These are phyloP conservation scores for Therioaphis trifolii DNA, from an alignment of 2,888 invertebrate genomes.

Conservation along the genomic window DNA sequence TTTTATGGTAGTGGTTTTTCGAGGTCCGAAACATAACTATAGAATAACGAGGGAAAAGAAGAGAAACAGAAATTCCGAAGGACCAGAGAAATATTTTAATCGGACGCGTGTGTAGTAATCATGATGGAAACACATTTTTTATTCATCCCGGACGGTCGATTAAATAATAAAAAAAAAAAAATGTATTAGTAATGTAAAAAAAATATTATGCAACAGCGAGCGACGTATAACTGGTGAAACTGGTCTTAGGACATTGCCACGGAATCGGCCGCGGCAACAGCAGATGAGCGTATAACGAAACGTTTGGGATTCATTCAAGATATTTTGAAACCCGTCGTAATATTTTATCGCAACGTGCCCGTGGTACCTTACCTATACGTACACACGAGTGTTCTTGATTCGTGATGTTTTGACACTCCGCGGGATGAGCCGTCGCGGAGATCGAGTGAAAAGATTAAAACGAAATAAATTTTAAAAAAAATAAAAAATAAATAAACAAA, in stretches of 20 bases:
- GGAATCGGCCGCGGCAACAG: no score
- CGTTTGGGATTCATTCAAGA: conserved; percentile 13
- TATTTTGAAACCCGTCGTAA: neutral
- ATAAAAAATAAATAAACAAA: no score
- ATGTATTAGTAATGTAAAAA: neutral
- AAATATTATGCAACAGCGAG: neutral
- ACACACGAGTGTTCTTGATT: neutral
- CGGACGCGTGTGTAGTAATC: neutral
- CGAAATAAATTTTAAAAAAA: neutral
- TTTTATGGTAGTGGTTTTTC: no score
- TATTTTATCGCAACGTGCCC: neutral
- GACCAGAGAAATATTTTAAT: neutral
- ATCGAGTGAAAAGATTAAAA: conserved; percentile 13
- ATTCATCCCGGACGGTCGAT: no score
- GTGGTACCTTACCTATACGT: neutral
- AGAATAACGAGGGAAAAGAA: neutral
- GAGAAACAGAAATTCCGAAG: conserved; percentile 10
- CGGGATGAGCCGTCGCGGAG: neutral
- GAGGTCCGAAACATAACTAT: neutral
- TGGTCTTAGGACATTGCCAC: neutral
- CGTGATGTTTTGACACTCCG: neutral
- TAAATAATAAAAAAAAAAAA: no score
- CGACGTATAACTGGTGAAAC: neutral
- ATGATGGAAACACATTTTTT: neutral
- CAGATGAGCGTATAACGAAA: neutral